Evolutionary conservation across 2,113 vertebrate genomes (phyloP).

Genomic region (Apteryx mantelli): DNA sequence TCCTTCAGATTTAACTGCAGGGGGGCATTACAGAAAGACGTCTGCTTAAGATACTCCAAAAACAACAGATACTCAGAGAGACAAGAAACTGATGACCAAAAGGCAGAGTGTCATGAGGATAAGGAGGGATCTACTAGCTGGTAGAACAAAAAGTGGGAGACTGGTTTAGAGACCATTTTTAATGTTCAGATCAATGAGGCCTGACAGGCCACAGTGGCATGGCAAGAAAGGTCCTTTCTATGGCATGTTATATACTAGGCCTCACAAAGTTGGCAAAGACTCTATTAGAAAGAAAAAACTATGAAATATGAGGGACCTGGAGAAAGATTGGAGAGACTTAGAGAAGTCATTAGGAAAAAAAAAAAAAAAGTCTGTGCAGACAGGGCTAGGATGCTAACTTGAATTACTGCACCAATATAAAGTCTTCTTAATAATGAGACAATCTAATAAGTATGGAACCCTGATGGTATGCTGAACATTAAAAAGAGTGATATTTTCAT

Average conservation of each 20-base stretch:
- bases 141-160: fast-evolving
- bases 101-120: background rate
- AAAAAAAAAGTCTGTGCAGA: background rate
- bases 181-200: background rate
- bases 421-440: background rate
- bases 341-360: background rate
- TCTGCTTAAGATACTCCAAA: background rate
- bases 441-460: background rate
- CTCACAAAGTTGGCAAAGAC: background rate
- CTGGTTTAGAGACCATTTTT: background rate
- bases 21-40: background rate
- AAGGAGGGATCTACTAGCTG: background rate
- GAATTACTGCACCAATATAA: background rate
- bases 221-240: background rate
- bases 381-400: background rate
- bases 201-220: background rate
- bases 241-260: background rate
- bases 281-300: background rate
- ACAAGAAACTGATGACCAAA: background rate
- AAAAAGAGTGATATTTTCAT: background rate
- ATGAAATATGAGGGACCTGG: background rate
- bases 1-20: background rate
- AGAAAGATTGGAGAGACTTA: background rate
- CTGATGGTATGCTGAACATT: background rate
- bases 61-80: background rate